A percentile compares a stretch with the other conserved stretches of the same genome.
Conservation (phyloP, 2,888 invertebrate genomes). For the Caenorhabditis afra region DNA sequence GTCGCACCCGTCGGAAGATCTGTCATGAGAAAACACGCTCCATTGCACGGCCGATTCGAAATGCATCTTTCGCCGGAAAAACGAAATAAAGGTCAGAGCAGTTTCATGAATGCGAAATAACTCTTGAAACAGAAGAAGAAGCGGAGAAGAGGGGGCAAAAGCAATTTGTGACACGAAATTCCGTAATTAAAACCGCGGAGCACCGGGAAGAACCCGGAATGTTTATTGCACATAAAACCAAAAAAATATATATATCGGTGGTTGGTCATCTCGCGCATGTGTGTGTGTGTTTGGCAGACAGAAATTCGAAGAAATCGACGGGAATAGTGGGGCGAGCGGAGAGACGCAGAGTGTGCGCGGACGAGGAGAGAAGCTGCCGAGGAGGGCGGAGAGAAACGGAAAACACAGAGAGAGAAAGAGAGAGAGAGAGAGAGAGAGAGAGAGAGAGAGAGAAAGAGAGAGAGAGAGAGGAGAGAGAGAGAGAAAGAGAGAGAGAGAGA, state of each 20-base stretch:
- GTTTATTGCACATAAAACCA: conserved; percentile 32
- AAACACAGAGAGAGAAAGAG: conserved; percentile 16
- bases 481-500: conserved; percentile 10
- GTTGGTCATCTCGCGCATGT: conserved; percentile 50
- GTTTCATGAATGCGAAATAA: too few relatives aligned
- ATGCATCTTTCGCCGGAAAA: too few relatives aligned
- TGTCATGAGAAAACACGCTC: too few relatives aligned
- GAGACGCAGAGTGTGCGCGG: conserved; percentile 43
- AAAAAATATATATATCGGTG: conserved; percentile 44
- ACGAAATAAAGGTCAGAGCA: too few relatives aligned
- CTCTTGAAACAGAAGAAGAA: too few relatives aligned
- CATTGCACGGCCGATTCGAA: too few relatives aligned
- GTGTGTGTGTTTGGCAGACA: conserved; percentile 30
- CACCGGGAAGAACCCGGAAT: not conserved
- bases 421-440: conserved; percentile 19
- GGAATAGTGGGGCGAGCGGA: not conserved
- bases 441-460: conserved; percentile 20
- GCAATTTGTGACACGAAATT: too few relatives aligned
- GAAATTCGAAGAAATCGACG: conserved; percentile 45
- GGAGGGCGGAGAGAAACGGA: conserved; percentile 24
- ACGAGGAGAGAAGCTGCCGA: conserved; percentile 20
- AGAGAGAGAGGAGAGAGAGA: conserved; percentile 12
- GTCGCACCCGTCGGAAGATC: too few relatives aligned
- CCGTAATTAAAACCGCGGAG: too few relatives aligned
- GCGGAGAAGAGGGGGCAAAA: too few relatives aligned